These are phyloP conservation scores for Chaetodon trifascialis DNA, from an alignment of 2,113 vertebrate species.

Conservation along the genomic window DNA sequence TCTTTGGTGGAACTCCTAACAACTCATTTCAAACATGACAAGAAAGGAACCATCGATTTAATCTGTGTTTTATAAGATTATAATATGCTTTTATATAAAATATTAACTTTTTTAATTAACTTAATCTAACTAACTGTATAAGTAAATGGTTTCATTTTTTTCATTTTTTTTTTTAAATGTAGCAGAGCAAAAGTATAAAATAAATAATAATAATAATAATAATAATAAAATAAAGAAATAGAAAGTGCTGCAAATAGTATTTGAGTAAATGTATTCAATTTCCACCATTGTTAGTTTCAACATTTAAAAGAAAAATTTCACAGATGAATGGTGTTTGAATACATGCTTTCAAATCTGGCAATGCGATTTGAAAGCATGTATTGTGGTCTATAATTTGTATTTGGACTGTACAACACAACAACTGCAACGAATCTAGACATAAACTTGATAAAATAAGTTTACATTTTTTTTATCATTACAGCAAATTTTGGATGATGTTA, in stretches of 20 bases:
- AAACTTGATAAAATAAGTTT: not conserved
- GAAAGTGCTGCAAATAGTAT: not conserved
- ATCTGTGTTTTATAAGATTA: not conserved
- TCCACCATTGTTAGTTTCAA: not conserved
- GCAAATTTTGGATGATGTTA: not conserved
- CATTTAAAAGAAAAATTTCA: not conserved
- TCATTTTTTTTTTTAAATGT: no score
- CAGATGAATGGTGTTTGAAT: not conserved
- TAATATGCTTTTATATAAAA: not conserved
- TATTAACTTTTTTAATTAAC: no score
- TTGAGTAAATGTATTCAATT: not conserved
- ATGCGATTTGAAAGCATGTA: no score
- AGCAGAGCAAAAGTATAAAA: not conserved
- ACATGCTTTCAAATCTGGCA: no score
- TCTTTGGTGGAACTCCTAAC: not conserved
- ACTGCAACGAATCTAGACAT: not conserved
- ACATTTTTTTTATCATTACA: not conserved
- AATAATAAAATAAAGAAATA: not conserved
- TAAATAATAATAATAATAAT: no score
- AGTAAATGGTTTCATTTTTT: no score
- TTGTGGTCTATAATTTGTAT: no score
- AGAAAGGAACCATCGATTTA: not conserved
- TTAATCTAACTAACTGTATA: not conserved
- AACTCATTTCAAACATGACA: not conserved
- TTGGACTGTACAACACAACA: not conserved